Evolutionary conservation across 2,113 vertebrate species (phyloP).

Genomic region (Sturnus vulgaris): DNA sequence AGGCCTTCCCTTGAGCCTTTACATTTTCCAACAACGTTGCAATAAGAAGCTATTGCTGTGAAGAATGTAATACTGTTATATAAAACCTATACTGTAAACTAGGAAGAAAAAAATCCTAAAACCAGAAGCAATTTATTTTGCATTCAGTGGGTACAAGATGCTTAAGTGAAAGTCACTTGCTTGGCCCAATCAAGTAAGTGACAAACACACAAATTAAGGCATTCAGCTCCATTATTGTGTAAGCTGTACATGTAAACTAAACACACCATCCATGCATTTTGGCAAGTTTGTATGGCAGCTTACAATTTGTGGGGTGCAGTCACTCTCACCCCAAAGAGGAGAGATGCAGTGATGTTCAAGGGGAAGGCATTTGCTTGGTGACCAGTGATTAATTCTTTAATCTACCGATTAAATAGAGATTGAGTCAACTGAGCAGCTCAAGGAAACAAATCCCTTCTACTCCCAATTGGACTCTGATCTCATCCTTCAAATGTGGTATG

Average conservation of each 20-base stretch:
- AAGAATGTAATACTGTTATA: background rate
- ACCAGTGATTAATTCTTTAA: background rate
- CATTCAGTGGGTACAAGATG: background rate
- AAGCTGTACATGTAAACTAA: background rate
- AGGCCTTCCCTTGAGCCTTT: background rate
- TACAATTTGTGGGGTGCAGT: background rate
- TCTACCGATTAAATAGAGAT: background rate
- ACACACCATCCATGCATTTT: background rate
- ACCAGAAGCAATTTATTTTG: background rate
- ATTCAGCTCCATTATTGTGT: background rate
- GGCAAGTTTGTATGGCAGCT: background rate
- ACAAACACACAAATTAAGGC: background rate
- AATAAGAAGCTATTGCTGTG: background rate
- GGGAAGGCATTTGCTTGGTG: background rate
- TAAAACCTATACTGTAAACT: background rate
- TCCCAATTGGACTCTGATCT: background rate
- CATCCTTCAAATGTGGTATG: background rate
- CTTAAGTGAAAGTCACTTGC: background rate
- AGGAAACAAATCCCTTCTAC: background rate
- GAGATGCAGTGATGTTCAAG: background rate
- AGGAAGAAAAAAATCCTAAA: background rate
- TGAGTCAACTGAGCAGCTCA: background rate
- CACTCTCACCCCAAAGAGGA: background rate
- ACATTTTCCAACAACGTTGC: background rate
- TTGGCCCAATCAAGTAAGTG: background rate